phyloP scores from a whole-genome alignment of 2,113 vertebrate genomes.

The Diphyllodes magnificus region DNA sequence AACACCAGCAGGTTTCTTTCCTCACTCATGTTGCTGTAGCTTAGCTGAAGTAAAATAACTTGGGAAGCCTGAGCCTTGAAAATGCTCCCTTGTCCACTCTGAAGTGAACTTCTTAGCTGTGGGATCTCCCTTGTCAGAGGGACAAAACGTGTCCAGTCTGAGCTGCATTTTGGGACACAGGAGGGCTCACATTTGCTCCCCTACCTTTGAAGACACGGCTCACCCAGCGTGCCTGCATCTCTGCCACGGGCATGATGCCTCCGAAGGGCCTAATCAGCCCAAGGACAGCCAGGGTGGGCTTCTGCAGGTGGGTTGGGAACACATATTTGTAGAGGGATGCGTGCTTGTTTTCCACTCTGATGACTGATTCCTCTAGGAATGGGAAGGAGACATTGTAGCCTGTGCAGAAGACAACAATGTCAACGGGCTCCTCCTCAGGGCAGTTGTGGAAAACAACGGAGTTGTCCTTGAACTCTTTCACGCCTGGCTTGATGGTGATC shows the following conservation, averaged over 20 bases:
- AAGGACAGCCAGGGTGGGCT: constrained; percentile 79
- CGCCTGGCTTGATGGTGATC: constrained; percentile 74
- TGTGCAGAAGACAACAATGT: constrained; percentile 83
- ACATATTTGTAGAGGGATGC: constrained; percentile 79
- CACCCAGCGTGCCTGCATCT: constrained; percentile 86
- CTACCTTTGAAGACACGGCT: constrained; percentile 81
- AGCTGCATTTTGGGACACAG: neutral
- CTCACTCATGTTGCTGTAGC: neutral
- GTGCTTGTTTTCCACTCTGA: constrained; percentile 71
- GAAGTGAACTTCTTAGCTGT: neutral
- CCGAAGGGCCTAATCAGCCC: constrained; percentile 76
- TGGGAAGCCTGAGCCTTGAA: neutral
- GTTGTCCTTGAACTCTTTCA: constrained; percentile 75
- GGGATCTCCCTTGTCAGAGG: neutral
- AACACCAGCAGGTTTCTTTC: neutral
- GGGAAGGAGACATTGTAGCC: constrained; percentile 78
- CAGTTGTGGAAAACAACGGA: constrained; percentile 76
- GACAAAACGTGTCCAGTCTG: rapidly evolving
- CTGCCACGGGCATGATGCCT: constrained; percentile 71
- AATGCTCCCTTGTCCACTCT: neutral
- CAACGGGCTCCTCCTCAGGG: constrained; percentile 75
- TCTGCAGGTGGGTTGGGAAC: constrained; percentile 78
- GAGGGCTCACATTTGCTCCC: neutral
- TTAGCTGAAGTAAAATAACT: neutral
- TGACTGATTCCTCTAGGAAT: constrained; percentile 74